Evolutionary conservation across 2,113 vertebrate genomes (phyloP).

Genomic region (Buteo buteo): DNA sequence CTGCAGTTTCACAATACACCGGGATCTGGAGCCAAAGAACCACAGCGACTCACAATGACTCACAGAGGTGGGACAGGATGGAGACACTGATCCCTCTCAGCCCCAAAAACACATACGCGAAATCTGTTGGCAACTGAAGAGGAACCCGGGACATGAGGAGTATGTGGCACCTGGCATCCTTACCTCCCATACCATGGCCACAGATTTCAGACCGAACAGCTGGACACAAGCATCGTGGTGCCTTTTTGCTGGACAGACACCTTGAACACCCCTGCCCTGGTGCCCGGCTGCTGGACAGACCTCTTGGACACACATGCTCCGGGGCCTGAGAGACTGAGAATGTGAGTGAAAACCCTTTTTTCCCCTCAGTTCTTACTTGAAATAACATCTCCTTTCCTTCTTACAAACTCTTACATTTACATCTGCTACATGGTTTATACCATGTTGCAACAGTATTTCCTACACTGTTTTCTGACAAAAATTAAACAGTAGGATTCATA

Average conservation of each 20-base stretch:
- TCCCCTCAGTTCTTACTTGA: background rate
- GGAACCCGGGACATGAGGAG: accelerated
- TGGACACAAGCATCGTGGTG: background rate
- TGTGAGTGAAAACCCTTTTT: background rate
- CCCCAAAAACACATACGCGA: background rate
- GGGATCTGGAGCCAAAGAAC: background rate
- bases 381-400: background rate
- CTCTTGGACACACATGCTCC: accelerated
- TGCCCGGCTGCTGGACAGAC: background rate
- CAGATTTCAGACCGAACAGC: background rate
- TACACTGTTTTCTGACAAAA: background rate
- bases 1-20: background rate
- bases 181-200: background rate
- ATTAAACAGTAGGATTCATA: background rate
- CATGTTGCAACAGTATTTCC: background rate
- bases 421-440: background rate
- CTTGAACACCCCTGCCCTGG: accelerated
- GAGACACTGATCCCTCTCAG: background rate
- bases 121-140: background rate
- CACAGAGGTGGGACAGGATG: background rate
- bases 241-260: background rate
- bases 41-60: accelerated
- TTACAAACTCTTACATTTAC: background rate
- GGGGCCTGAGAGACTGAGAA: background rate
- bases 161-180: background rate